Evolutionary conservation across 2,888 invertebrate species (phyloP).

Genomic region (Nymphalis urticae): DNA sequence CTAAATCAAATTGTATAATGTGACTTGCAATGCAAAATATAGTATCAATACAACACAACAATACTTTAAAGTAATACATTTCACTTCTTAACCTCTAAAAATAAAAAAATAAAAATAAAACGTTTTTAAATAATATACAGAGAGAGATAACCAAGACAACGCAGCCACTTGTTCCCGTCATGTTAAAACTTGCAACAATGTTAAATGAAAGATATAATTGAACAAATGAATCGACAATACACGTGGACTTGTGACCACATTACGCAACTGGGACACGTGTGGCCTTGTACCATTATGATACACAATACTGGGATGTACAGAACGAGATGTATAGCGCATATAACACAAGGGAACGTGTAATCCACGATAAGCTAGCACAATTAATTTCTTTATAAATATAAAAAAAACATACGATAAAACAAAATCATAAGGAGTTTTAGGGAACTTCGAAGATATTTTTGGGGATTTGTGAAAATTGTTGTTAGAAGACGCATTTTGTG

Average conservation of each 20-base stretch:
- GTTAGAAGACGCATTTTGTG: too few species aligned
- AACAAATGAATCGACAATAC: slow-evolving; percentile 8
- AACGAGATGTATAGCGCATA: not conserved
- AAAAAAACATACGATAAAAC: too few species aligned
- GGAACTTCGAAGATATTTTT: too few species aligned
- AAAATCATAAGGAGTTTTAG: too few species aligned
- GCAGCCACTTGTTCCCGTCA: not conserved
- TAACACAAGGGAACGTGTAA: not conserved
- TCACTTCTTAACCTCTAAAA: too few species aligned
- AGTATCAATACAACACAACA: too few species aligned
- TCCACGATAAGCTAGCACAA: too few species aligned
- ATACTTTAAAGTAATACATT: too few species aligned
- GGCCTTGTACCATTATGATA: slow-evolving; percentile 7
- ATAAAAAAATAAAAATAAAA: not conserved
- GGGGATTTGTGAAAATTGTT: too few species aligned
- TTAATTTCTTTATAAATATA: too few species aligned
- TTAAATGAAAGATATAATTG: slow-evolving; percentile 6
- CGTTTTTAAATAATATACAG: not conserved
- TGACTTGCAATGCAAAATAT: too few species aligned
- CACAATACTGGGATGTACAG: not conserved
- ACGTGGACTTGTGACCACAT: slow-evolving; percentile 8
- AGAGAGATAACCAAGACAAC: not conserved
- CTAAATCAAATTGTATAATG: too few species aligned
- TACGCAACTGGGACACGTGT: slow-evolving; percentile 11
- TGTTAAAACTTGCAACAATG: slow-evolving; percentile 3